phyloP scores from a whole-genome alignment of 2,797 vertebrate species.

The Ambastaia sidthimunki region DNA sequence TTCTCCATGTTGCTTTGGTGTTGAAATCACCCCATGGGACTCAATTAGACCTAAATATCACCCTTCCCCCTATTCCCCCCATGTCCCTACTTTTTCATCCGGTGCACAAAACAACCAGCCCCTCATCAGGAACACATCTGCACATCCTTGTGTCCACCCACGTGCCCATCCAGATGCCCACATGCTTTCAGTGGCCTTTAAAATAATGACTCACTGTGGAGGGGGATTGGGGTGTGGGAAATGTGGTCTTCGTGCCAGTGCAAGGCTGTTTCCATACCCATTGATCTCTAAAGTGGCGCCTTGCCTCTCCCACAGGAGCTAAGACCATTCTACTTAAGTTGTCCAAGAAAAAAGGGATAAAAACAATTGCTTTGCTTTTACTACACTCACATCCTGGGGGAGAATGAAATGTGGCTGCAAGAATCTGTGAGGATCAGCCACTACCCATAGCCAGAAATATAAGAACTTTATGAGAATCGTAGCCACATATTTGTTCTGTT shows the following conservation, averaged over 20 bases:
- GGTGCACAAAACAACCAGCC: conserved; percentile 24
- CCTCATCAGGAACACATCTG: conserved; percentile 58
- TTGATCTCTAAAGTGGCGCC: conserved; percentile 40
- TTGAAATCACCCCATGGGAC: conserved; percentile 35
- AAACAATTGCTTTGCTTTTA: conserved; percentile 47
- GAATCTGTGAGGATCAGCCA: conserved; percentile 1
- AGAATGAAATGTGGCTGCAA: conserved; percentile 1
- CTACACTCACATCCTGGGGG: conserved; percentile 31
- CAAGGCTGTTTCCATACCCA: conserved; percentile 36
- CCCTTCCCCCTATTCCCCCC: conserved; percentile 10
- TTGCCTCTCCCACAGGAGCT: conserved; percentile 33
- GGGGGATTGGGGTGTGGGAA: background rate
- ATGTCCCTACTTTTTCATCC: conserved; percentile 4
- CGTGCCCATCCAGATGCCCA: conserved; percentile 44
- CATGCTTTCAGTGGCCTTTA: conserved; percentile 46
- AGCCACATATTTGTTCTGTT: background rate
- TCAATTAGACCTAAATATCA: conserved; percentile 53
- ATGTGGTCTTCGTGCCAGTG: conserved; percentile 11
- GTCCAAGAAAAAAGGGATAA: conserved; percentile 30
- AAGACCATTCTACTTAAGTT: conserved; percentile 25
- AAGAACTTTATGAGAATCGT: background rate
- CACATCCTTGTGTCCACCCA: conserved; percentile 49
- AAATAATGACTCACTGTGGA: conserved; percentile 44
- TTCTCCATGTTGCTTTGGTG: conserved; percentile 15
- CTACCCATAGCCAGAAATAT: background rate